Base-by-base conservation (phyloP, 1,140 invertebrate species). In the Drosophila ohnishii region DNA sequence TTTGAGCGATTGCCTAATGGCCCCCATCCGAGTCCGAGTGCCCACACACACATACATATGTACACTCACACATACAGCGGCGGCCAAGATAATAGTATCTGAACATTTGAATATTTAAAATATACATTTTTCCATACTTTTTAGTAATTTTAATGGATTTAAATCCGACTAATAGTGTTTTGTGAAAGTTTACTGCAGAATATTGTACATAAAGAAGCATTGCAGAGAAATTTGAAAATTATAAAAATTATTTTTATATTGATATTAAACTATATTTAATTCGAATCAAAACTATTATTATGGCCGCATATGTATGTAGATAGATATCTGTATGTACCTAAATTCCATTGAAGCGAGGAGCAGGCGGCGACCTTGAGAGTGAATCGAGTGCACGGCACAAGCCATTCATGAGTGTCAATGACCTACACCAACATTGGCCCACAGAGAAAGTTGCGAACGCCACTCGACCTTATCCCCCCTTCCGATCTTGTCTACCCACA, bases 1-100 rank as follows among this genome's bases (percentile, higher is more conserved):
- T 63, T 79, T 79, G 70, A 79, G 71, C 64, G 64, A 72, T 72
- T 72, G 69, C 66, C 66, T 72, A 72, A 72, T 72, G 66, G 30
- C 51, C 58, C 53, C 37, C 39, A 70, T 55, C 34, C 51, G 51
- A 55, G 34, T 48, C 32, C 9, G 37, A 16, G 47, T 30, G 50
- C 34, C 62, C 40, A 59, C 32, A 53, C 45, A 53, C 5, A 53
- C 5, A 58, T 3, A 58, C 30, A 32, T 35, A 35, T 5, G 25
- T 25, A 55, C 44, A 51, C 28, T 40, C 7, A 59, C 44, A 45
- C 8, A 58, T 10, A 66, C 62, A 55, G 30, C 22, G 16, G 32
- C 14, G 39, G 32, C 1, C 47, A 69, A 44, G 44, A 44, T 55
- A 30, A 10, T 66, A 69, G 37, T 35, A 35, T 16, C 13, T 2